Evolutionary conservation across 2,888 invertebrate species (phyloP).

Genomic region (Drosophila diplacantha): DNA sequence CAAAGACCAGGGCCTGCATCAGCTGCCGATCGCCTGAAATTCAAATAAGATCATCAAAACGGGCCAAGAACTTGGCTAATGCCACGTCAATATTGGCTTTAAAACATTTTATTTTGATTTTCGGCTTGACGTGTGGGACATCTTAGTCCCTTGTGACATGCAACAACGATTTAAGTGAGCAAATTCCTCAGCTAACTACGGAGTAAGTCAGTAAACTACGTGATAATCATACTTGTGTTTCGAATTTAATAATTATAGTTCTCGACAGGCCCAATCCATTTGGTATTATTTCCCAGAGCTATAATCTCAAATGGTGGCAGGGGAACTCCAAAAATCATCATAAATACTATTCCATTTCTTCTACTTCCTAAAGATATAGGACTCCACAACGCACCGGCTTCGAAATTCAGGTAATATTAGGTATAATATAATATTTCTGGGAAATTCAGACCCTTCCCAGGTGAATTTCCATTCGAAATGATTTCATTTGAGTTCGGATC

Average conservation of each 20-base stretch:
- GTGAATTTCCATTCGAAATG: neutral
- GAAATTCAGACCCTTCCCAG: constrained; percentile 1
- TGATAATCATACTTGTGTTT: constrained; percentile 8
- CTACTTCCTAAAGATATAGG: neutral
- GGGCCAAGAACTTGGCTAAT: neutral
- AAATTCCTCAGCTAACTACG: constrained; percentile 68
- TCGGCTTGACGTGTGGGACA: constrained; percentile 3
- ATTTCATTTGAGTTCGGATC: neutral
- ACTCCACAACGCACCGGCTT: neutral
- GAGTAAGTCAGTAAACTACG: constrained; percentile 14
- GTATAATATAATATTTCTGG: neutral
- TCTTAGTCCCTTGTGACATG: constrained; percentile 22
- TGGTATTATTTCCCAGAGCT: constrained; percentile 3
- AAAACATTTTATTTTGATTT: no score
- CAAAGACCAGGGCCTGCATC: constrained; percentile 90
- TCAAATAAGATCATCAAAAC: constrained; percentile 18
- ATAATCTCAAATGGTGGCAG: neutral
- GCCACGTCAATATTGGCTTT: constrained; percentile 9
- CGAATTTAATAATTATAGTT: neutral
- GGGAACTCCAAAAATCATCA: neutral
- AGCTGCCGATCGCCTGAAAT: constrained; percentile 89
- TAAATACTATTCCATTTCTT: neutral
- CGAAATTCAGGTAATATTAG: neutral
- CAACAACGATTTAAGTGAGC: constrained; percentile 50
- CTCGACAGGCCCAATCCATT: constrained; percentile 20